Evolutionary conservation across 2,113 vertebrate genomes (phyloP).

Genomic region (Carassius auratus): DNA sequence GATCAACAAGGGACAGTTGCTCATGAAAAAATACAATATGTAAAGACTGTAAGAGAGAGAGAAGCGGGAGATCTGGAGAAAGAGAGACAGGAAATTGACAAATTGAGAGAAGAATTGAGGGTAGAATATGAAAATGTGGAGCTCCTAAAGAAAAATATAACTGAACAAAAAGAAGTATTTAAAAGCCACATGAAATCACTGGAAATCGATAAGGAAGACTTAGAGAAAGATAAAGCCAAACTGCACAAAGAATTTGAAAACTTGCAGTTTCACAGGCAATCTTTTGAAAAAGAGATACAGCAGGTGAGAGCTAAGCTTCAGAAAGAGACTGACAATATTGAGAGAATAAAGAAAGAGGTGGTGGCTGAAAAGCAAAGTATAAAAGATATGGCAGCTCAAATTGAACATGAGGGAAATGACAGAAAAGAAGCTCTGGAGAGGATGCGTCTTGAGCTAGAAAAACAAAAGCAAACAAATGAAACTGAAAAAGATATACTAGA

Average conservation of each 20-base stretch:
- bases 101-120: background rate
- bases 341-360: conserved; percentile 22
- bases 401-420: background rate
- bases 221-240: background rate
- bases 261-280: background rate
- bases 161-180: background rate
- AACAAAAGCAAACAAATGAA: background rate
- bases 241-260: background rate
- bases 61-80: background rate
- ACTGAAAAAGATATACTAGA: conserved; percentile 16
- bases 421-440: background rate
- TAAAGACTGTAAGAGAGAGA: background rate
- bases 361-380: conserved; percentile 10
- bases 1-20: background rate
- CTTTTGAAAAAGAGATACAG: conserved; percentile 27
- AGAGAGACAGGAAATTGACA: conserved; percentile 3
- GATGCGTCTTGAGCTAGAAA: background rate
- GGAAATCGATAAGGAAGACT: conserved; percentile 4
- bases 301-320: conserved; percentile 25
- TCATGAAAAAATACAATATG: background rate
- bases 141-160: background rate
- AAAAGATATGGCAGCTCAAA: background rate
- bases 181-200: conserved; percentile 3
- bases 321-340: conserved; percentile 38
- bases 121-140: conserved; percentile 9